Conservation (phyloP, 1,140 invertebrate species). For the Euwallacea fornicatus region DNA sequence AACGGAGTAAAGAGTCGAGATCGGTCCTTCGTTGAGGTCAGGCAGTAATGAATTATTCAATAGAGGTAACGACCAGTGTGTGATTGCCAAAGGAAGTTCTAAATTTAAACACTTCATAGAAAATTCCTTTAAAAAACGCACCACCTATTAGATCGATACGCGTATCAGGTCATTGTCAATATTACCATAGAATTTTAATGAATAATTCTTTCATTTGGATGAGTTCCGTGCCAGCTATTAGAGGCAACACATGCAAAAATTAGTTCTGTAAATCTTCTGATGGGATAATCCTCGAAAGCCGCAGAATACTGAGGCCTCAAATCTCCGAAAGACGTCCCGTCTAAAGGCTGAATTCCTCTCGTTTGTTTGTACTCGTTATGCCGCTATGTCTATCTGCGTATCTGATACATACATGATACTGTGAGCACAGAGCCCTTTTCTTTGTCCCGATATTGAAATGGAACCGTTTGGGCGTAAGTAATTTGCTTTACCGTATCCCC, state of each 20-base stretch:
- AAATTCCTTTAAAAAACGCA: slow-evolving; percentile 2
- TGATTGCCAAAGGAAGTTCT: slow-evolving; percentile 14
- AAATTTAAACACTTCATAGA: slow-evolving; percentile 11
- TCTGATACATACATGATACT: slow-evolving; percentile 47
- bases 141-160: background rate
- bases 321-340: slow-evolving; percentile 17
- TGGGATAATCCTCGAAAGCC: too few relatives aligned
- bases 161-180: slow-evolving; percentile 28
- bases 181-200: slow-evolving; percentile 13
- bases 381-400: slow-evolving; percentile 40
- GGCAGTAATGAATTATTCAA: too few relatives aligned
- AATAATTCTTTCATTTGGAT: too few relatives aligned
- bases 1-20: too few relatives aligned
- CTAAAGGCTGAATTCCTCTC: slow-evolving; percentile 7
- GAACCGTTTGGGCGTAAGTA: slow-evolving; percentile 58
- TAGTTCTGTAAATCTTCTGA: too few relatives aligned
- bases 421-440: slow-evolving; percentile 48
- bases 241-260: background rate
- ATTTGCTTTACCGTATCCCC: slow-evolving; percentile 53
- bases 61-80: too few relatives aligned
- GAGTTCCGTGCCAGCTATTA: background rate
- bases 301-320: slow-evolving; percentile 15
- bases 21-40: too few relatives aligned
- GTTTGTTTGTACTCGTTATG: slow-evolving; percentile 34
- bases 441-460: slow-evolving; percentile 57